Evolutionary conservation across 2,113 vertebrate species (phyloP).

Genomic region (Percina caprodes): DNA sequence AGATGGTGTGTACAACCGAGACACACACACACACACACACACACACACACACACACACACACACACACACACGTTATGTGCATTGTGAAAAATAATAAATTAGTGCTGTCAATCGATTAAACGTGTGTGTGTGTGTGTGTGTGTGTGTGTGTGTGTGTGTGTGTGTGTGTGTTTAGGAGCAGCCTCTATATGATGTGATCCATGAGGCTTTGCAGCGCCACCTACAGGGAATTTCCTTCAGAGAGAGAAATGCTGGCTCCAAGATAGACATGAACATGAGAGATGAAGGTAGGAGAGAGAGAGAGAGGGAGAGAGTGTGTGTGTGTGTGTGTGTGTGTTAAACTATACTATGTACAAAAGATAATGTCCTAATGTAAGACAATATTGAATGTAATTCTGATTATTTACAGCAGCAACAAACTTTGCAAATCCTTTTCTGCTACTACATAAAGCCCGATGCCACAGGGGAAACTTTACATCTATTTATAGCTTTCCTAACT

Average conservation of each 20-base stretch:
- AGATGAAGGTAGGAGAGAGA: slow-evolving; percentile 88
- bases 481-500: not conserved
- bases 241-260: slow-evolving; percentile 92
- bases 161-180: slow-evolving; percentile 83
- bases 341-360: no score
- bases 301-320: no score
- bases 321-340: not conserved
- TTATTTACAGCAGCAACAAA: no score
- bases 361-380: no score
- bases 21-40: slow-evolving; percentile 6
- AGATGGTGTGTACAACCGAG: slow-evolving; percentile 60
- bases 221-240: slow-evolving; percentile 89
- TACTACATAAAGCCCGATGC: not conserved
- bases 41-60: slow-evolving; percentile 6
- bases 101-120: no score
- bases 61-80: not conserved
- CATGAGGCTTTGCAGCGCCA: slow-evolving; percentile 94
- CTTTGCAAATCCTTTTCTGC: not conserved
- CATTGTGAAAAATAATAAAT: no score
- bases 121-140: not conserved
- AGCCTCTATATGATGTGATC: slow-evolving; percentile 92
- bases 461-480: not conserved
- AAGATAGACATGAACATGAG: slow-evolving; percentile 95
- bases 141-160: not conserved
- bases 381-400: no score